Conservation (phyloP, 2,113 vertebrate genomes). For the Bagarius yarrelli region DNA sequence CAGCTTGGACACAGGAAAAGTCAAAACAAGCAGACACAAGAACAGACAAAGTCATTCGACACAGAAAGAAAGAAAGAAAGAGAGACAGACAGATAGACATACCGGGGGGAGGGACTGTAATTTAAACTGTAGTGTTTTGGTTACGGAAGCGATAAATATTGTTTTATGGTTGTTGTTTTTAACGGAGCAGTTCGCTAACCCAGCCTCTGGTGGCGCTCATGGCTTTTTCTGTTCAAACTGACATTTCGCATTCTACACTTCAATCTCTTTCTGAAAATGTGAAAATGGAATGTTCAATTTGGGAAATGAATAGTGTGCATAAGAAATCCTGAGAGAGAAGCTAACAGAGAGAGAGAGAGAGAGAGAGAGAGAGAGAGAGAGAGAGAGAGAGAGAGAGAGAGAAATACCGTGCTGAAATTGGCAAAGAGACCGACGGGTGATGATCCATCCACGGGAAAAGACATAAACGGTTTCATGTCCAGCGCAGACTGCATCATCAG, state of each 20-base stretch:
- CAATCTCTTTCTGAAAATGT: not conserved
- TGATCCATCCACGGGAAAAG: slow-evolving; percentile 85
- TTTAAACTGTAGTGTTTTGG: not conserved
- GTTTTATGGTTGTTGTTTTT: not conserved
- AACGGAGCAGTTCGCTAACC: not conserved
- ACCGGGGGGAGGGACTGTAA: no score
- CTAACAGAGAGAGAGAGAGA: not conserved
- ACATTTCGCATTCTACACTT: not conserved
- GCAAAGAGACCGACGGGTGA: slow-evolving; percentile 91
- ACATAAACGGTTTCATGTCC: slow-evolving; percentile 89
- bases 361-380: not conserved
- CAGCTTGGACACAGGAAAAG: not conserved
- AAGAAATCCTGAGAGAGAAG: not conserved
- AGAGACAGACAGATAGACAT: not conserved
- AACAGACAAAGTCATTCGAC: no score
- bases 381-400: not conserved
- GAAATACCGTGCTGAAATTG: slow-evolving; percentile 89
- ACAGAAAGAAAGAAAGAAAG: not conserved
- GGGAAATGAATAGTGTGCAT: not conserved
- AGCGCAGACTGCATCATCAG: slow-evolving; percentile 88
- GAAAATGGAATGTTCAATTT: not conserved
- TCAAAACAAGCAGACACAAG: no score
- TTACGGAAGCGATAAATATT: not conserved
- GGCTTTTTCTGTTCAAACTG: not conserved
- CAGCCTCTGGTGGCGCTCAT: not conserved